Evolutionary conservation across 2,888 invertebrate genomes (phyloP), one percentile per base, ranked within the genome.

Genomic region (Halocaridina rubra): DNA sequence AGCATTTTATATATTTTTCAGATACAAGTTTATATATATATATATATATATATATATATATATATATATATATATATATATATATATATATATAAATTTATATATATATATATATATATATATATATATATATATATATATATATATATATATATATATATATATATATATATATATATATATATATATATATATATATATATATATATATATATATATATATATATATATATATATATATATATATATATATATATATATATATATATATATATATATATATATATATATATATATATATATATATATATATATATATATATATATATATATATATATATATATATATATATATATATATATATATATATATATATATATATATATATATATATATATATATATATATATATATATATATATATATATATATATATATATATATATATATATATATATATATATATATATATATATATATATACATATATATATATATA

Each of bases 31-130:
- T 27, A 69, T 27, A 27, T 2, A 27, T 0, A 1, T 27, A 27
- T 10, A 69, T 27, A 69, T 69, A 27, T 27, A 24, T 13, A 4
- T 2, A 27, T 24, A 27, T 69, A 27, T 69, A 27, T 69, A 13
- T 69, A 10, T 27, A 4, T 69, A 13, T 69, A 27, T 27, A 27
- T 27, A 69, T 69, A 69, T 69, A 69, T 69, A 69, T 69, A 69
- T 69, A 69, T 69, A 69, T 69, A 69, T 69, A 69, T 69, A 69
- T 69, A 69, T 69, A 69, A 29, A 27, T 27, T 29, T 69, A 69
- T 69, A 69, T 27, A 69, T 69, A 69, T 69, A 69, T 69, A 69
- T 69, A 69, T 69, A 69, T 69, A 69, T 27, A 69, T 69, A 69
- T 69, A 69, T 27, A 71, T 32, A 32, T 71, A 71, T 71, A 32